Percentiles rank a stretch among this genome's conserved stretches.
phyloP scores from a whole-genome alignment of 2,888 invertebrate genomes.

The Dicranocentrus wangi region DNA sequence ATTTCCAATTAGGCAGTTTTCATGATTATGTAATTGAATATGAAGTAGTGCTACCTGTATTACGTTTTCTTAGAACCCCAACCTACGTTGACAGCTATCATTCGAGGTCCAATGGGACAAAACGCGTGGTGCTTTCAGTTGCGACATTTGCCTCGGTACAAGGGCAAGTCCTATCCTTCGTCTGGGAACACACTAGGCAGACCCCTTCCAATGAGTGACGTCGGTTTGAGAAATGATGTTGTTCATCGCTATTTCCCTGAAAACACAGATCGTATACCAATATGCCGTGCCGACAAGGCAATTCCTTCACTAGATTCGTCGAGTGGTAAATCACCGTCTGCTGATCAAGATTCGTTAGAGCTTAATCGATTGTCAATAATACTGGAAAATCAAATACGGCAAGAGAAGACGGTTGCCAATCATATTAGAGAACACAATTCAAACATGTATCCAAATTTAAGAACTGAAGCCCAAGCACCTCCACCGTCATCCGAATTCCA shows the following conservation, averaged over 20 bases:
- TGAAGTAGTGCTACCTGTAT: no score
- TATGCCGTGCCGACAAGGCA: slow-evolving; percentile 91
- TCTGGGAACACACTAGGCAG: slow-evolving; percentile 80
- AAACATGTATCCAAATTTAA: slow-evolving; percentile 71
- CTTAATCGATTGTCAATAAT: slow-evolving; percentile 83
- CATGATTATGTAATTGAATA: no score
- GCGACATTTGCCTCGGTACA: slow-evolving; percentile 89
- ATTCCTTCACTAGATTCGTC: slow-evolving; percentile 82
- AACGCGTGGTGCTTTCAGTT: slow-evolving; percentile 95
- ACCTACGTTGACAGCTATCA: slow-evolving; percentile 90
- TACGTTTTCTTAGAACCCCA: slow-evolving; percentile 82
- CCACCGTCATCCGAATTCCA: slow-evolving; percentile 93
- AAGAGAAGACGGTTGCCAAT: slow-evolving; percentile 70
- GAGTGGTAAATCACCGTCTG: slow-evolving; percentile 62
- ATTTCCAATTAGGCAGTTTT: no score
- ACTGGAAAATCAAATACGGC: slow-evolving; percentile 79
- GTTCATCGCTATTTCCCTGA: slow-evolving; percentile 87
- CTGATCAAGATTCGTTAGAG: slow-evolving; percentile 75
- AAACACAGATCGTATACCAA: slow-evolving; percentile 84
- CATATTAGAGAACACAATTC: slow-evolving; percentile 71
- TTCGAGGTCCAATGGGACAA: slow-evolving; percentile 94
- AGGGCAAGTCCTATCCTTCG: slow-evolving; percentile 76
- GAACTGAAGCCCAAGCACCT: slow-evolving; percentile 84
- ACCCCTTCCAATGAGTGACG: slow-evolving; percentile 85
- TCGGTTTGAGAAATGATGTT: slow-evolving; percentile 81